These are phyloP conservation scores for Vannuccia rotundouncinata DNA, from an alignment of 2,888 invertebrate genomes.

Conservation along the genomic window DNA sequence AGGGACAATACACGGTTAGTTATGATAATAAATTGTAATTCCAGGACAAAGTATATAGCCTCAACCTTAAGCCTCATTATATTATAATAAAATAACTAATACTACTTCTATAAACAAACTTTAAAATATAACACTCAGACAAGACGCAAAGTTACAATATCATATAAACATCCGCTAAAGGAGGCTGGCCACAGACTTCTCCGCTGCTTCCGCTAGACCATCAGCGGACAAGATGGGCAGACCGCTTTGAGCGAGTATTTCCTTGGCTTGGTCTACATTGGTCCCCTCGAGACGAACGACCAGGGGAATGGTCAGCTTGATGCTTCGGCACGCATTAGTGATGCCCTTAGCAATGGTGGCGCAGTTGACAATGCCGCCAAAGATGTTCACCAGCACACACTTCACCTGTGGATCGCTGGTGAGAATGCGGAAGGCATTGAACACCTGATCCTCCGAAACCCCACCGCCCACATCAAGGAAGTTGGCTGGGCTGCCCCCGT, in stretches of 20 bases:
- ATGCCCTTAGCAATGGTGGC: conserved; percentile 91
- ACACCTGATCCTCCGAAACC: conserved; percentile 84
- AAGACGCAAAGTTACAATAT: no score
- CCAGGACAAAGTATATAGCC: no score
- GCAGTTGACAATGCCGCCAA: conserved; percentile 98
- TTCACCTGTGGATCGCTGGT: conserved; percentile 66
- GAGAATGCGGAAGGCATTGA: conserved; percentile 77
- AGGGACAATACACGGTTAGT: no score
- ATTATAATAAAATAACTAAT: no score
- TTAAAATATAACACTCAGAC: no score
- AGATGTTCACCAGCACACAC: conserved; percentile 91
- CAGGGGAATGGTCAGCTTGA: conserved; percentile 72
- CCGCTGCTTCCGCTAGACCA: conserved; percentile 85
- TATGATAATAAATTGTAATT: no score
- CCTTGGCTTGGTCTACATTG: conserved; percentile 75
- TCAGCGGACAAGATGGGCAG: conserved; percentile 73
- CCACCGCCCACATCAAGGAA: conserved; percentile 95
- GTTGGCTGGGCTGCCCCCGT: conserved; percentile 93
- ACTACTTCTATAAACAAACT: no score
- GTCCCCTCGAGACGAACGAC: conserved; percentile 79
- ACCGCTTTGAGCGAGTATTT: conserved; percentile 73
- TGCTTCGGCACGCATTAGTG: conserved; percentile 74
- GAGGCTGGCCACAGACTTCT: conserved; percentile 66
- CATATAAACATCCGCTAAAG: no score
- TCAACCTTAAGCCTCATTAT: no score